Base-by-base conservation (phyloP, 2,888 invertebrate species). In the Biston stratarius region DNA sequence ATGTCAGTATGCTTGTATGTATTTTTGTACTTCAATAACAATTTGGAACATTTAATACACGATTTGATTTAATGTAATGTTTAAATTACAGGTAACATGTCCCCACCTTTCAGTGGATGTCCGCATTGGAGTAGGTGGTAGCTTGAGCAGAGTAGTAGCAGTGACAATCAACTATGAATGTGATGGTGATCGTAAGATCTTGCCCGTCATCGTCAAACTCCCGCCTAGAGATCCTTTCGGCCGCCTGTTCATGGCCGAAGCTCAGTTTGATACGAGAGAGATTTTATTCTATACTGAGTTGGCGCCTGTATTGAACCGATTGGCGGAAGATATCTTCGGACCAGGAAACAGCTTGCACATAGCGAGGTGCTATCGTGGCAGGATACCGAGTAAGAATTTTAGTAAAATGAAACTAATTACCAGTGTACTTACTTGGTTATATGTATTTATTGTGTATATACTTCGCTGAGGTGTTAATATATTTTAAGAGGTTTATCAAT, bases 221-320 rank as follows among this genome's bases (percentile, higher is more conserved):
- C 95, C 97, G 38, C 97, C 97, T 0, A 95, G 96, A 75, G 97
- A 97, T 84, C 97, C 97, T 0, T 97, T 97, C 86, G 96, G 96
- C 70, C 93, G 97, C 61, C 96, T 96, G 75, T 97, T 97, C 86
- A 97, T 97, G 68, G 97, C 96, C 34, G 97, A 97, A 84, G 97
- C 97, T 0, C 97, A 97, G 84, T 97, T 97, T 83, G 97, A 97
- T 86, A 95, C 97, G 6, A 94, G 97, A 69, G 97, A 97, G 89
- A 97, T 97, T 78, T 95, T 96, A 74, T 97, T 97, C 90, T 97
- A 97, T 84, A 97, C 97, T 0, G 96, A 97, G 94, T 96, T 97
- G 79, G 95, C 94, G 9, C 94, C 97, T 92, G 96, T 96, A 15
- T 94, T 97, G 40, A 96, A 97, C 6, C 96, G 96, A 79, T 84